Evolutionary conservation across 2,113 vertebrate species (phyloP).

Genomic region (Ochotona curzoniae): DNA sequence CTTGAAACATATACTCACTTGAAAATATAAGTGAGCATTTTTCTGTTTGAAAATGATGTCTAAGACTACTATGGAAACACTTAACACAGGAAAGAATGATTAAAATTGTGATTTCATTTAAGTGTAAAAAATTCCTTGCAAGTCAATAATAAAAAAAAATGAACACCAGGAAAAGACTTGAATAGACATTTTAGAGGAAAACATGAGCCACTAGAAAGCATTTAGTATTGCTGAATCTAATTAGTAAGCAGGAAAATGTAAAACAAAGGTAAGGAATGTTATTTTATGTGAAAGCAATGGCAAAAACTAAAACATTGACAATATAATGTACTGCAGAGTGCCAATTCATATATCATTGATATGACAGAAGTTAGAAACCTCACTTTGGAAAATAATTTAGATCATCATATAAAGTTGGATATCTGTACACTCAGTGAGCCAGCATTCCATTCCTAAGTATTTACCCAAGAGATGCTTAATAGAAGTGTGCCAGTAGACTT

Average conservation of each 20-base stretch:
- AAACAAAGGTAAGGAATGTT: background rate
- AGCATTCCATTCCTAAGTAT: constrained; percentile 22
- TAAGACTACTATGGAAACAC: background rate
- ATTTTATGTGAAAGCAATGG: background rate
- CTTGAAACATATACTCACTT: background rate
- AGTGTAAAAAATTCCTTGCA: constrained; percentile 4
- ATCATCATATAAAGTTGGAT: constrained; percentile 36
- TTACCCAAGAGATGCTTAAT: constrained; percentile 31
- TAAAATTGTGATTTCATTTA: background rate
- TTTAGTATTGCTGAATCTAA: background rate
- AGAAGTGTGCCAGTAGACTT: background rate
- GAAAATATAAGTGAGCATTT: background rate
- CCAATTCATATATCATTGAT: background rate
- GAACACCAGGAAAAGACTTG: background rate
- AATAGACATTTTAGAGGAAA: background rate
- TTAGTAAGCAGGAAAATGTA: background rate
- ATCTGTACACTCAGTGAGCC: constrained; percentile 20
- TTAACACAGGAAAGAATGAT: background rate
- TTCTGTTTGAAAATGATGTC: constrained; percentile 4
- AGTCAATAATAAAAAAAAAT: constrained; percentile 56
- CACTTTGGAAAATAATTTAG: constrained; percentile 44
- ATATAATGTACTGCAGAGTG: background rate
- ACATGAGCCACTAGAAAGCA: background rate
- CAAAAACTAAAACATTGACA: background rate
- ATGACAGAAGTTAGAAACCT: constrained; percentile 7